Percentiles rank a stretch among this genome's conserved stretches.
Conservation (phyloP, 92 coral and sea anemone species). For the Micromussa lordhowensis region DNA sequence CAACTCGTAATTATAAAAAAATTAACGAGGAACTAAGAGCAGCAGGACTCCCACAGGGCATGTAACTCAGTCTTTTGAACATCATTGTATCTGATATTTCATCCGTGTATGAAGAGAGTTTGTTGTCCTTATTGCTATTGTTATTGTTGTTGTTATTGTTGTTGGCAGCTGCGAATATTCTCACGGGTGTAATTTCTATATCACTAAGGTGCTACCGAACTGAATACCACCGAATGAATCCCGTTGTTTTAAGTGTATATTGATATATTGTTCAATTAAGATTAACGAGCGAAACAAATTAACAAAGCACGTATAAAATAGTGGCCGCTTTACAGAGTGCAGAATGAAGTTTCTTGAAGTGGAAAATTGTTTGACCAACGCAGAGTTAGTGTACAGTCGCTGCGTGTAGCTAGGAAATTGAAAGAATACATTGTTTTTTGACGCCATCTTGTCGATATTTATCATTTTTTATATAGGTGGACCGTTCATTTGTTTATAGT, state of each 20-base stretch:
- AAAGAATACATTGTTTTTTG: neutral
- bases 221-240: too few species aligned
- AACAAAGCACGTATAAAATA: neutral
- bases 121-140: neutral
- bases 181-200: neutral
- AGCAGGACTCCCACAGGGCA: too few species aligned
- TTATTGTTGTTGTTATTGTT: neutral
- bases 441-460: constrained; percentile 1
- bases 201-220: neutral
- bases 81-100: too few species aligned
- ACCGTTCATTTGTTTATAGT: neutral
- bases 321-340: neutral
- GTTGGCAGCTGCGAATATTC: neutral
- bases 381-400: neutral
- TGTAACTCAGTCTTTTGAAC: too few species aligned
- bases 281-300: constrained; percentile 22
- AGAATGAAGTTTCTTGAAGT: neutral
- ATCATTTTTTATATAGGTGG: neutral
- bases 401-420: neutral
- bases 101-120: too few species aligned
- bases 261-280: constrained; percentile 3
- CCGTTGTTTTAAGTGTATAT: neutral
- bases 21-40: too few species aligned
- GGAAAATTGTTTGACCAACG: constrained; percentile 4
- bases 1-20: too few species aligned